Percentiles rank a stretch among this genome's conserved stretches.
These are phyloP conservation scores for Tipula unca DNA, from an alignment of 2,888 invertebrate genomes.

Conservation along the genomic window DNA sequence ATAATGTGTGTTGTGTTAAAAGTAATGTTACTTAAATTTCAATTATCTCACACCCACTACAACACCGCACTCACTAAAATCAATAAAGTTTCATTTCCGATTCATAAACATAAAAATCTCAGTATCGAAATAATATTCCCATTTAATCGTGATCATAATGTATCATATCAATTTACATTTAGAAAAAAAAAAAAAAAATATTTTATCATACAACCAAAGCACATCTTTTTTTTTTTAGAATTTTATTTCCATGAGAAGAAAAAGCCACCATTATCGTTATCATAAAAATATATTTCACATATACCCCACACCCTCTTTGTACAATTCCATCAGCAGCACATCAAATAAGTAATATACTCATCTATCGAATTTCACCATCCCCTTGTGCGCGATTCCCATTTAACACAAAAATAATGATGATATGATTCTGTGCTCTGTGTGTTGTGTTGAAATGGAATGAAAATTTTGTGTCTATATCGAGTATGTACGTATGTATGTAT, in stretches of 20 bases:
- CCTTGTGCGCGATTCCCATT: not conserved
- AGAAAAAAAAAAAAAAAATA: no score
- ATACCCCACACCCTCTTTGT: not conserved
- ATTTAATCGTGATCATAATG: slow-evolving; percentile 8
- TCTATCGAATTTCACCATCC: not conserved
- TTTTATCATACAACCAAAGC: not conserved
- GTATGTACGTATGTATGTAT: no score
- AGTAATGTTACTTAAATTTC: not conserved
- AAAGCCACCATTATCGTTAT: not conserved
- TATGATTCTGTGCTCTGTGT: not conserved
- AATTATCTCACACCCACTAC: not conserved
- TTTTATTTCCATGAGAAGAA: not conserved
- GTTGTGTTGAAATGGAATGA: not conserved
- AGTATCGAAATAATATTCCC: not conserved
- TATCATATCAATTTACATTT: not conserved
- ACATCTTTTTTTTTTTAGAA: not conserved
- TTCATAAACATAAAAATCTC: not conserved
- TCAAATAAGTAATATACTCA: not conserved
- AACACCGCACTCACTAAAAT: not conserved
- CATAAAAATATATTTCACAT: not conserved
- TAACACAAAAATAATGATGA: not conserved
- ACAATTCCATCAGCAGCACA: not conserved
- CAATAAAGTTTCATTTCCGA: not conserved
- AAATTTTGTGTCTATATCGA: not conserved
- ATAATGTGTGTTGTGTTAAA: not conserved